Base-by-base conservation (phyloP, 2,888 invertebrate species). In the Acronicta leporina region DNA sequence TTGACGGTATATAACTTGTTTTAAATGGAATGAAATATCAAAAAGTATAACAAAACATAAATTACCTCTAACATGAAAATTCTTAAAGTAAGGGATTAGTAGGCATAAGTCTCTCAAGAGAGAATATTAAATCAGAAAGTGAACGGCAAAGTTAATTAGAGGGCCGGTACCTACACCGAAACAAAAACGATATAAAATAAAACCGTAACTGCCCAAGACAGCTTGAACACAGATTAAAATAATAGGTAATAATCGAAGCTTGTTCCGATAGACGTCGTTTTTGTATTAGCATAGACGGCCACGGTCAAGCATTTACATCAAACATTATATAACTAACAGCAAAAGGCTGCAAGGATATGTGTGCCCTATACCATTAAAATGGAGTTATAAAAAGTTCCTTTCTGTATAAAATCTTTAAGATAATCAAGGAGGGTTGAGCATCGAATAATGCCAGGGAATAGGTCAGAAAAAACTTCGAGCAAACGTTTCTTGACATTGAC, bases 401-500 rank as follows among this genome's bases (percentile, higher is more conserved):
- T 13, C n/a, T 10, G 43, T 41, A 15, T 7, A 45, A 70, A 66
- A 45, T 52, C 38, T 42, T 45, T 43, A 40, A 40, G 42, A 35
- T 52, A 65, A 71, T 65, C 45, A 42, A 71, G 52, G 57, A 58
- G 46, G 46, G 45, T 70, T 46, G 53, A 43, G 25, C 35, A 38
- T 13, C 56, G 44, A 56, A 71, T 53, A 46, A 71, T 64, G 71
- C 57, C 46, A 47, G 43, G 71, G 64, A 70, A 64, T 11, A 10
- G 71, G 56, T 70, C 47, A 64, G 56, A 48, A 42, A 68, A 71
- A 71, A 53, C 57, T 65, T 43, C 45, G 15, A n/a, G 13, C 1
- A 11, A 68, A 72, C 27, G 65, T 71, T 71, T 71, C 66, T 57
- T 58, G 43, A 20, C 46, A 72, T 40, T 72, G 71, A 71, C 66